These are phyloP conservation scores for Nixonia krombeini DNA, from an alignment of 1,140 invertebrate species.

Conservation along the genomic window DNA sequence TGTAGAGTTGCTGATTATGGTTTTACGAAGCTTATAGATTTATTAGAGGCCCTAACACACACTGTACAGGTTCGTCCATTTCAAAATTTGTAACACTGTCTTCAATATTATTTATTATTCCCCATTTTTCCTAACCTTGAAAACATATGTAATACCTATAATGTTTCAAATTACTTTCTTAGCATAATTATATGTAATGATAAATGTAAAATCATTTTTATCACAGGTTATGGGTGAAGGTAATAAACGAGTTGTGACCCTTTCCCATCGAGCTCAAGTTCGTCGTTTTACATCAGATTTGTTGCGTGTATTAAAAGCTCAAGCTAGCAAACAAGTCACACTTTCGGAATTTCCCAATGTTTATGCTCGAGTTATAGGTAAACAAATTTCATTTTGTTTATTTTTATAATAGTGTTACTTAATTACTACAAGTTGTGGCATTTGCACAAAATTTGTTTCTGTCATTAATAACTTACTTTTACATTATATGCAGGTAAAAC, in stretches of 20 bases:
- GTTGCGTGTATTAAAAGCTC: constrained; percentile 85
- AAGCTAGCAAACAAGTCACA: constrained; percentile 82
- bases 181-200: no score
- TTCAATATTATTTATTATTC: neutral
- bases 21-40: constrained; percentile 91
- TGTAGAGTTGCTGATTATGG: constrained; percentile 95
- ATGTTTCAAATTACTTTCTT: no score
- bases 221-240: constrained; percentile 89
- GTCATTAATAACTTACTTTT: constrained; percentile 7
- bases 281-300: constrained; percentile 92
- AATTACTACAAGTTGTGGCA: no score
- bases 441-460: no score
- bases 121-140: neutral
- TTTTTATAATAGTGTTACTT: no score
- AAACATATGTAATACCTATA: neutral
- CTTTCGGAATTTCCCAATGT: constrained; percentile 81
- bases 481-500: constrained; percentile 62
- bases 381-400: no score
- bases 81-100: neutral
- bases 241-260: constrained; percentile 85
- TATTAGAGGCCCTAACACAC: constrained; percentile 93
- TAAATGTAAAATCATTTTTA: neutral
- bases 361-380: constrained; percentile 81
- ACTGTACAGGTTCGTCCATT: constrained; percentile 82
- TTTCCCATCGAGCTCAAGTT: constrained; percentile 90